Percentiles rank a stretch among this genome's conserved stretches.
These are phyloP conservation scores for Caenorhabditis sp. DNA, from an alignment of 2,888 invertebrate species.

Conservation along the genomic window DNA sequence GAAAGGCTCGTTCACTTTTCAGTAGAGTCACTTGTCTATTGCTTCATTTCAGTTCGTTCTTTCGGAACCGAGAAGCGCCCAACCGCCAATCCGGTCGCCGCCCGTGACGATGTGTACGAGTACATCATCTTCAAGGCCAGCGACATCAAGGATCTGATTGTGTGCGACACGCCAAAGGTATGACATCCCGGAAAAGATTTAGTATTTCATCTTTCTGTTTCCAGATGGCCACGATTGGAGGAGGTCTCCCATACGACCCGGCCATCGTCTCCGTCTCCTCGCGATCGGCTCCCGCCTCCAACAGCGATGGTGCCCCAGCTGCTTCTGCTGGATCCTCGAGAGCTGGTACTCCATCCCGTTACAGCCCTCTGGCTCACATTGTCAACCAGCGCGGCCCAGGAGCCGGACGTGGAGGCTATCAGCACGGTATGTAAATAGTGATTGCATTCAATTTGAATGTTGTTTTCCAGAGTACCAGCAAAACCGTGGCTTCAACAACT, in stretches of 20 bases:
- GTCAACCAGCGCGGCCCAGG: constrained; percentile 56
- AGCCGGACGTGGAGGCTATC: constrained; percentile 53
- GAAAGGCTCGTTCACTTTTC: constrained; percentile 90
- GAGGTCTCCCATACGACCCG: constrained; percentile 90
- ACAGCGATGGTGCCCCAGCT: constrained; percentile 43
- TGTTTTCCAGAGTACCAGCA: constrained; percentile 24
- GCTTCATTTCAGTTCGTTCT: constrained; percentile 89
- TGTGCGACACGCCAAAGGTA: constrained; percentile 86
- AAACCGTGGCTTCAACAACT: constrained; percentile 49
- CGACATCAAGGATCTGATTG: constrained; percentile 98
- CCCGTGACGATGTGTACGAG: constrained; percentile 97
- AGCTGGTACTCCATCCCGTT: constrained; percentile 63
- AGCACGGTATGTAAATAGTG: constrained; percentile 17
- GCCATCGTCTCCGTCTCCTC: constrained; percentile 90
- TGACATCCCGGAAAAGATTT: neutral
- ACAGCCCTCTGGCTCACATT: constrained; percentile 50
- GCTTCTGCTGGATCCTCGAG: constrained; percentile 66
- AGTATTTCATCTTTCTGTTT: neutral
- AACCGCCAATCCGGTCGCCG: constrained; percentile 93
- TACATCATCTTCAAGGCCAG: constrained; percentile 94
- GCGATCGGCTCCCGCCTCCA: constrained; percentile 58
- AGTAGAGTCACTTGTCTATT: too few species aligned
- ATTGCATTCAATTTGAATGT: neutral
- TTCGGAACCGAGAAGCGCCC: constrained; percentile 99
- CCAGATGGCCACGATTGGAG: constrained; percentile 63